Conservation (phyloP, 2,888 invertebrate species). For the Quadroppia sp. region DNA sequence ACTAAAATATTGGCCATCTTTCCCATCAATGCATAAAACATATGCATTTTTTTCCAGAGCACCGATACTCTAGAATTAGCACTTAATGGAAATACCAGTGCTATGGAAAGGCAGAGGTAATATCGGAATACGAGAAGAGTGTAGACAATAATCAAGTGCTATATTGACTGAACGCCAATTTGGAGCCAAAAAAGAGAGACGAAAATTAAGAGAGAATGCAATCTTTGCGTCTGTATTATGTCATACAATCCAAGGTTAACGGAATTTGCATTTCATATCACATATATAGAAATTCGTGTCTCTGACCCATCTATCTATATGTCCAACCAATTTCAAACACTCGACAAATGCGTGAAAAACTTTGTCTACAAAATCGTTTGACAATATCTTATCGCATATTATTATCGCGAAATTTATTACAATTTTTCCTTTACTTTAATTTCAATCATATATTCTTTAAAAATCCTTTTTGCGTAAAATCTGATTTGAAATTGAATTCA, state of each 20-base stretch:
- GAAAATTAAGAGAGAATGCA: not conserved
- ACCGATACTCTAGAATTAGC: no score
- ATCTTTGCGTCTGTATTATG: no score
- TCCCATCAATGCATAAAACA: no score
- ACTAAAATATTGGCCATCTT: no score
- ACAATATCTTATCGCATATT: not conserved
- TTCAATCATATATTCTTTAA: not conserved
- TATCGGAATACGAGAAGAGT: not conserved
- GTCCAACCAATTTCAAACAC: no score
- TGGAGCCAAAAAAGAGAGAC: conserved; percentile 24
- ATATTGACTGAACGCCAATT: conserved; percentile 23
- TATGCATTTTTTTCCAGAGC: no score
- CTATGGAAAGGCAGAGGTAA: no score
- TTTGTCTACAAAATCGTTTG: not conserved
- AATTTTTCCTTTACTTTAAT: not conserved
- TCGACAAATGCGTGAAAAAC: no score
- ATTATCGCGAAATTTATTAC: not conserved
- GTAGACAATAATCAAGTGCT: not conserved
- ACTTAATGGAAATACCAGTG: no score
- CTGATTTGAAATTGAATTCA: not conserved
- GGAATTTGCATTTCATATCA: not conserved
- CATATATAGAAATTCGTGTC: not conserved
- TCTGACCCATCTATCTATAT: no score
- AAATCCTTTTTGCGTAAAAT: not conserved
- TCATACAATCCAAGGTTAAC: not conserved